A percentile compares a stretch with the other conserved stretches of the same genome.
Conservation (phyloP, 2,888 invertebrate species). For the Volucella zonaria region DNA sequence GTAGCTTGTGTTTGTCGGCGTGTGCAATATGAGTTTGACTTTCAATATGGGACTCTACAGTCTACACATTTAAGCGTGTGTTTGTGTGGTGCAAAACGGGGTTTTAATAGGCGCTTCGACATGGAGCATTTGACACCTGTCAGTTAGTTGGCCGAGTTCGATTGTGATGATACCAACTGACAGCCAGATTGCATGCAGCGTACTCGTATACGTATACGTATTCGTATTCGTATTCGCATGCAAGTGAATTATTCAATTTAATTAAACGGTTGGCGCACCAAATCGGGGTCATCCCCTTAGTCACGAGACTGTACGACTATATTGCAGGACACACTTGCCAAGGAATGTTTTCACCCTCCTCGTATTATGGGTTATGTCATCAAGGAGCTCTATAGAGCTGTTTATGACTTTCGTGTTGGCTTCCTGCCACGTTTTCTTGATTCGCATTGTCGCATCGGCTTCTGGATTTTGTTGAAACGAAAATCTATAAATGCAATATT, state of each 20-base stretch:
- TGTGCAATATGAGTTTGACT: too few species aligned
- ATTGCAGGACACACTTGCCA: constrained; percentile 3
- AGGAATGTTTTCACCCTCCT: constrained; percentile 27
- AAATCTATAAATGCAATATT: constrained; percentile 41
- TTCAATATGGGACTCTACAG: too few species aligned
- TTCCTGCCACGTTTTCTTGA: constrained; percentile 48
- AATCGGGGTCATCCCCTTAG: constrained; percentile 64
- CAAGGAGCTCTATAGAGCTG: constrained; percentile 60
- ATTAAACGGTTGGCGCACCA: constrained; percentile 39
- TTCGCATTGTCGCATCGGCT: constrained; percentile 4
- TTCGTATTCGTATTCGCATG: neutral
- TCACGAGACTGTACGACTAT: constrained; percentile 44
- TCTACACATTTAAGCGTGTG: neutral
- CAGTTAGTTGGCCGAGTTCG: constrained; percentile 25
- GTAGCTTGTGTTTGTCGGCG: too few species aligned
- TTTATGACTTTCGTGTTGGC: constrained; percentile 66
- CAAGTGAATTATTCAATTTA: constrained; percentile 71
- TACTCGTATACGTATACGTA: too few species aligned
- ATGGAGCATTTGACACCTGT: constrained; percentile 64
- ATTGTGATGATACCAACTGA: constrained; percentile 33
- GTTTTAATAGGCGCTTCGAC: constrained; percentile 31
- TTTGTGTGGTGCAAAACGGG: constrained; percentile 9
- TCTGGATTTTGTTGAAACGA: neutral
- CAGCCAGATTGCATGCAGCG: constrained; percentile 41
- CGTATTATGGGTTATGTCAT: constrained; percentile 47